These are phyloP conservation scores for Tangara arthus DNA, from an alignment of 2,797 vertebrate genomes.

Conservation along the genomic window DNA sequence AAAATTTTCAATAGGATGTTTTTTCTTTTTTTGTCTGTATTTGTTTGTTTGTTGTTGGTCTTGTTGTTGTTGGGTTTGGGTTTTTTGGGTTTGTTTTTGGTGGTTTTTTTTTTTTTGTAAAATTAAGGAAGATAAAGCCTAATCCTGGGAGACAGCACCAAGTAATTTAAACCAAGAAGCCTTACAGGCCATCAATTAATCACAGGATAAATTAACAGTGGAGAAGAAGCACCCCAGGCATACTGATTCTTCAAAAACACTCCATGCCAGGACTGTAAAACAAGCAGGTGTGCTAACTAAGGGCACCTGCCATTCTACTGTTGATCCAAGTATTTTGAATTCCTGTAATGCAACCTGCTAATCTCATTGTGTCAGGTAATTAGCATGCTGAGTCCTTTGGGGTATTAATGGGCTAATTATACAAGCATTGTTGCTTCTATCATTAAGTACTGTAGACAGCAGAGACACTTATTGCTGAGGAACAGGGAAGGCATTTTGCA, in stretches of 20 bases:
- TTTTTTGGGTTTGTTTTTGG: no score
- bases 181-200: not conserved
- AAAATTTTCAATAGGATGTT: not conserved
- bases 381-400: not conserved
- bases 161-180: not conserved
- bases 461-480: not conserved
- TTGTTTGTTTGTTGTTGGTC: not conserved
- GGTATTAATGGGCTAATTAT: slow-evolving; percentile 23
- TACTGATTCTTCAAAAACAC: not conserved
- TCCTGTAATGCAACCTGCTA: not conserved
- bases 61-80: not conserved
- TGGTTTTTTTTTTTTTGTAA: not conserved
- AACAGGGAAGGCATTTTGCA: not conserved
- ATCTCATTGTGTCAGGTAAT: not conserved
- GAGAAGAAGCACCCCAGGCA: not conserved
- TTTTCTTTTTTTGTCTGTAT: no score
- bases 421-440: not conserved
- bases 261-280: not conserved
- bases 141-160: not conserved
- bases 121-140: not conserved
- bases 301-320: not conserved
- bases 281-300: not conserved
- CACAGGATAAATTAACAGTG: not conserved
- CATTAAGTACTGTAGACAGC: not conserved
- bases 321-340: not conserved